Evolutionary conservation across 2,797 vertebrate species (phyloP), one percentile per base, ranked within the genome.

Genomic region (Enteromius thamalakanensis): DNA sequence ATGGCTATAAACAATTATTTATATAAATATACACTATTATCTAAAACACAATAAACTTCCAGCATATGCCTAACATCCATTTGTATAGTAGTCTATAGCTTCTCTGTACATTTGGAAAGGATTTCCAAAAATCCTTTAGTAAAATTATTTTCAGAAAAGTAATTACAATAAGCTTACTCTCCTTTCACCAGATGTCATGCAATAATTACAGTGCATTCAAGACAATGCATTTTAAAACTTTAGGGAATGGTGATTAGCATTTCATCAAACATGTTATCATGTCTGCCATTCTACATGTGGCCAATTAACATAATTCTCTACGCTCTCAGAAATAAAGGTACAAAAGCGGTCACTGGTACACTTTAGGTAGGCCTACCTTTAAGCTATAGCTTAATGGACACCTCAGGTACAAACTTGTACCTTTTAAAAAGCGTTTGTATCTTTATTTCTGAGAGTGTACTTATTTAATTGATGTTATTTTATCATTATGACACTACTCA

Each of bases 81-180:
- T 71, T 29, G n/a, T 8, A 45, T 8, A 23, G 12, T 7, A 32
- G 60, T 32, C n/a, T 26, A 26, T 71, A 1, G 70, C 40, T 71
- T 15, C 17, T 74, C 49, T 37, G 11, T 37, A 75, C 19, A 45
- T 12, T 42, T 34, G 29, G n/a, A 60, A 76, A 23, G 21, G 12
- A 76, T 76, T 76, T 58, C n/a, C 74, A 26, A 37, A 76, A 60
- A 76, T 76, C 32, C 74, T 58, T 58, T 1, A 60, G 1, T 34
- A 40, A 58, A 75, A 76, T 60, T 17, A 76, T 14, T 76, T 42
- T 8, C 10, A 26, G 53, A 1, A 26, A 19, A 76, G 53, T 76
- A 23, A 23, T 76, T 60, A 26, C 53, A 58, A 34, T 42, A 7
- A 26, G 26, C 11, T 15, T n/a, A 10, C 2, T 21, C 45, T 45